A percentile compares a stretch with the other conserved stretches of the same genome.
Conservation (phyloP, 2,113 vertebrate species). For the Tautogolabrus adspersus region DNA sequence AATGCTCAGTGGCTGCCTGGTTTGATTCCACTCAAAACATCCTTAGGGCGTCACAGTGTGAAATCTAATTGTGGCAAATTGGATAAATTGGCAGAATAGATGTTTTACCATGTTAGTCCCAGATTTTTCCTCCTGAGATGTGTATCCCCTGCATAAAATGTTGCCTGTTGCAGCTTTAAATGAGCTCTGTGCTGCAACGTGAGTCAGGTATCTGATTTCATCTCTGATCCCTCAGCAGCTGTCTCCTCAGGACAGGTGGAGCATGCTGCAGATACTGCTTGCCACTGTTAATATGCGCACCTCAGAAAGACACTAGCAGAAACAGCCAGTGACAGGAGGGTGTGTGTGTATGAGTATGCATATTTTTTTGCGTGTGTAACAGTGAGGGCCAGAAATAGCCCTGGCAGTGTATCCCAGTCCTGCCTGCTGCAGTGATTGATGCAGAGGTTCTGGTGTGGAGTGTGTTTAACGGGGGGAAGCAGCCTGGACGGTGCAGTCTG, state of each 20-base stretch:
- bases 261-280: slow-evolving; percentile 52
- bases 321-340: slow-evolving; percentile 53
- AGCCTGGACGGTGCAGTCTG: slow-evolving; percentile 32
- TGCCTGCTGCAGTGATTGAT: slow-evolving; percentile 60
- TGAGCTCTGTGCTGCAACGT: slow-evolving; percentile 16
- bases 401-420: slow-evolving; percentile 44
- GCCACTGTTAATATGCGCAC: slow-evolving; percentile 65
- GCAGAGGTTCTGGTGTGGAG: slow-evolving; percentile 34
- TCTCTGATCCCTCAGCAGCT: slow-evolving; percentile 42
- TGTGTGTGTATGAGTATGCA: slow-evolving; percentile 25
- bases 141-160: slow-evolving; percentile 19
- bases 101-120: background rate
- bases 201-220: slow-evolving; percentile 46
- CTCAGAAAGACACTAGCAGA: slow-evolving; percentile 43
- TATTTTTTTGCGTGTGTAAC: slow-evolving; percentile 43
- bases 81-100: background rate
- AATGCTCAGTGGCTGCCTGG: background rate
- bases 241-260: slow-evolving; percentile 60
- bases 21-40: background rate
- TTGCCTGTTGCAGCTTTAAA: slow-evolving; percentile 25
- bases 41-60: too few species aligned
- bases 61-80: background rate
- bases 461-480: slow-evolving; percentile 31
- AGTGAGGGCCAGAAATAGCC: slow-evolving; percentile 66
- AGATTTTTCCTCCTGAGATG: slow-evolving; percentile 1